Evolutionary conservation across 2,797 vertebrate species (phyloP).

Genomic region (Phalloptychus januarius): DNA sequence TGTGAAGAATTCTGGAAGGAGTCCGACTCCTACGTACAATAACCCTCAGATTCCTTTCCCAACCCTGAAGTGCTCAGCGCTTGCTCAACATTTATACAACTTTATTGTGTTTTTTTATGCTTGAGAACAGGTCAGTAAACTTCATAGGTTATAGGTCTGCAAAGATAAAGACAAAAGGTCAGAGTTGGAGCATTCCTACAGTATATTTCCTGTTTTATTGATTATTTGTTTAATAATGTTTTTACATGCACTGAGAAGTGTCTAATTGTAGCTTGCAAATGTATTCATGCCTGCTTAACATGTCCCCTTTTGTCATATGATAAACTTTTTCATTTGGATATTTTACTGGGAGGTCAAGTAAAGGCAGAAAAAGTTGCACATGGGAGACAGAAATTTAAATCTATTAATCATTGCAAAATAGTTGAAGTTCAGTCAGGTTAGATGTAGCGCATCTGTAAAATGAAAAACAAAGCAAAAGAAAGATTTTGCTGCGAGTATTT

Average conservation of each 20-base stretch:
- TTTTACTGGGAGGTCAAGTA: background rate
- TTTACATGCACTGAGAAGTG: background rate
- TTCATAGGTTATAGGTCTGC: background rate
- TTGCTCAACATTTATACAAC: constrained; percentile 3
- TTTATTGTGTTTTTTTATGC: constrained; percentile 5
- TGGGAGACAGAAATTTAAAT: background rate
- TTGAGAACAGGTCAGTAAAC: constrained; percentile 7
- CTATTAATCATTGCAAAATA: background rate
- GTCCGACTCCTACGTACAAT: constrained; percentile 21
- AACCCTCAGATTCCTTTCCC: constrained; percentile 21
- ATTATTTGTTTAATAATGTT: background rate
- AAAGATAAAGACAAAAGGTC: background rate
- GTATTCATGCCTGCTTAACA: background rate
- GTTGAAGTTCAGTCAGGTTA: background rate
- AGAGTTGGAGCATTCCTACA: background rate
- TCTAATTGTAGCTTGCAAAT: background rate
- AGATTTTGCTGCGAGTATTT: background rate
- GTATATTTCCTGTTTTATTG: background rate
- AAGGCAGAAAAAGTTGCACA: background rate
- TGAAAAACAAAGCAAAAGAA: background rate
- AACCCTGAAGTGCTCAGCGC: constrained; percentile 3
- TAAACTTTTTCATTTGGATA: no score
- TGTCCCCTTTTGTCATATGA: background rate
- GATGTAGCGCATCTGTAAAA: background rate
- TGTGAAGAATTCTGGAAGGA: constrained; percentile 35